phyloP scores from a whole-genome alignment of 2,888 invertebrate genomes.

The Agriopis marginaria region DNA sequence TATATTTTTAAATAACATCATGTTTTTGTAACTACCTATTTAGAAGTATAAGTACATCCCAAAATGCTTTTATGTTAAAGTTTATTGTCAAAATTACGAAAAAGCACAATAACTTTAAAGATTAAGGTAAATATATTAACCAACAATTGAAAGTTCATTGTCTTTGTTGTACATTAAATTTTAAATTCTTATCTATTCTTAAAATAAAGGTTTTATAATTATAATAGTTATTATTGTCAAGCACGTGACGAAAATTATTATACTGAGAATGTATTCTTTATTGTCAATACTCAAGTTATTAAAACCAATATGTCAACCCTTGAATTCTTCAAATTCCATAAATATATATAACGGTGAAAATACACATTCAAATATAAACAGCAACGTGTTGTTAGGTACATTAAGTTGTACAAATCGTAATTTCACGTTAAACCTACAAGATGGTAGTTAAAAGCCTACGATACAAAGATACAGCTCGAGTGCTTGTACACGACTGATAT shows the following conservation, averaged over 20 bases:
- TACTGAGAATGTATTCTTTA: constrained; percentile 7
- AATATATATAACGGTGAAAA: constrained; percentile 34
- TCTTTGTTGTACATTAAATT: constrained; percentile 31
- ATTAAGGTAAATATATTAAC: constrained; percentile 23
- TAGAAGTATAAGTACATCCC: constrained; percentile 52
- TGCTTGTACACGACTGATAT: constrained; percentile 74
- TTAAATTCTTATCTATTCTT: constrained; percentile 24
- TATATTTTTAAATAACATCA: constrained; percentile 26
- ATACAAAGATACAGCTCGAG: constrained; percentile 61
- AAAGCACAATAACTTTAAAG: constrained; percentile 48
- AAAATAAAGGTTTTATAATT: constrained; percentile 17
- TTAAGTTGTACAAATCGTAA: not conserved
- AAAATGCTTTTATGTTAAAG: constrained; percentile 54
- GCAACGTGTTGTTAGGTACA: constrained; percentile 39
- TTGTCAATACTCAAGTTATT: constrained; percentile 16
- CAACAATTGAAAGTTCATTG: constrained; percentile 36
- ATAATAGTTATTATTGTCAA: constrained; percentile 35
- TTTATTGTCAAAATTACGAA: constrained; percentile 66
- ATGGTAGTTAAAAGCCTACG: constrained; percentile 41
- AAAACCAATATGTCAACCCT: constrained; percentile 14
- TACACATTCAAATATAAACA: constrained; percentile 23
- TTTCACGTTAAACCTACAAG: constrained; percentile 32
- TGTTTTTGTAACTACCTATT: constrained; percentile 37
- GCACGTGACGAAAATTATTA: constrained; percentile 25
- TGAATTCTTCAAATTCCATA: constrained; percentile 22